Conservation (phyloP, 1,140 invertebrate species). For the Tribolium castaneum region DNA sequence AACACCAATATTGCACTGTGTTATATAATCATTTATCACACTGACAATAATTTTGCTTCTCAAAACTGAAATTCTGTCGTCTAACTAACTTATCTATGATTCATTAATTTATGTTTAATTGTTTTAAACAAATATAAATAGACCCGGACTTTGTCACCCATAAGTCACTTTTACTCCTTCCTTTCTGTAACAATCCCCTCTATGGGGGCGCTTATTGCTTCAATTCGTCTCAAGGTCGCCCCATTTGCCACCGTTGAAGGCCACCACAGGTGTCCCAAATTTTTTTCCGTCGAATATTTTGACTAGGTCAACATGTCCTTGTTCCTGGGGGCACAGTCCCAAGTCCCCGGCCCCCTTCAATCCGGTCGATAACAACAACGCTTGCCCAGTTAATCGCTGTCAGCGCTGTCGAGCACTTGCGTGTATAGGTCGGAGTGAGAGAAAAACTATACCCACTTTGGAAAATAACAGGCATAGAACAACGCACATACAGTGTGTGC, state of each 20-base stretch:
- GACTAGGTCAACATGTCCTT: conserved; percentile 41
- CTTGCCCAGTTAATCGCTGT: conserved; percentile 41
- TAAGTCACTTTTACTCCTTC: background rate
- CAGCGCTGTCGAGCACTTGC: conserved; percentile 21
- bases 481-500: background rate
- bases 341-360: conserved; percentile 28
- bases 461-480: background rate
- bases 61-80: no score
- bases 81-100: background rate
- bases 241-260: background rate
- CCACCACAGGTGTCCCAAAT: background rate
- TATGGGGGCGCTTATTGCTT: background rate
- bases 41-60: no score
- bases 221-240: background rate
- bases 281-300: background rate
- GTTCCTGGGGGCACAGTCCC: conserved; percentile 26
- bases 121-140: no score
- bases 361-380: conserved; percentile 26
- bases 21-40: no score
- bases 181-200: background rate
- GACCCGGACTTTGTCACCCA: no score
- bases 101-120: background rate
- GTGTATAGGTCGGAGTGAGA: conserved; percentile 1
- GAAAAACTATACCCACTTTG: background rate
- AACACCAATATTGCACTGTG: background rate